A percentile compares a stretch with the other conserved stretches of the same genome.
phyloP scores from a whole-genome alignment of 2,888 invertebrate species.

The Antheraea assamensis region DNA sequence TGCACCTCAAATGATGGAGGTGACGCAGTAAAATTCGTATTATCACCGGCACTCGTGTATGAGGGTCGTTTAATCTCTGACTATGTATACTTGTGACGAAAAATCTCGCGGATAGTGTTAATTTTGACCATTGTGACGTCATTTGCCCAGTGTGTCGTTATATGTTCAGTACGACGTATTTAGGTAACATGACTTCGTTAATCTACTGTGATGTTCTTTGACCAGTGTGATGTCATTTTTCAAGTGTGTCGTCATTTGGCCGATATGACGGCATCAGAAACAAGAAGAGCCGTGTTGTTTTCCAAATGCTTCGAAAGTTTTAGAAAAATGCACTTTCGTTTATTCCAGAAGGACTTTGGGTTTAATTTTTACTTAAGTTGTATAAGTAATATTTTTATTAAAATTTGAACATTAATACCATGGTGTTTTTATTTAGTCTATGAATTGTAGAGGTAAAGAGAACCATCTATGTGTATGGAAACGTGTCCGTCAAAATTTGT shows the following conservation, averaged over 20 bases:
- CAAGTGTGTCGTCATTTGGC: neutral
- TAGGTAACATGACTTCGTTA: no score
- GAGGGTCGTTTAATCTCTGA: neutral
- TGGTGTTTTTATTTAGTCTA: neutral
- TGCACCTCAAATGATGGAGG: slow-evolving; percentile 60
- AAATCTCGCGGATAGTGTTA: neutral
- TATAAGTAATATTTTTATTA: slow-evolving; percentile 11
- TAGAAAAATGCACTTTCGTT: neutral
- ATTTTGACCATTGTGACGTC: neutral
- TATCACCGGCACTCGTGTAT: neutral
- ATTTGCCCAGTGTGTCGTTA: neutral
- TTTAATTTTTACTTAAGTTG: slow-evolving; percentile 10
- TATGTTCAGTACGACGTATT: no score
- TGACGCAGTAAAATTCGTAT: slow-evolving; percentile 43
- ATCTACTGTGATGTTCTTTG: no score
- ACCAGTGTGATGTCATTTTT: neutral
- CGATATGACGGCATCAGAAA: no score
- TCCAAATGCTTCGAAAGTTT: no score
- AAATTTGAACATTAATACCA: neutral
- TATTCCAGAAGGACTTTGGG: slow-evolving; percentile 2
- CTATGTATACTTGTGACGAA: neutral
- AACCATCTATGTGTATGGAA: no score
- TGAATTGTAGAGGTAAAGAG: no score
- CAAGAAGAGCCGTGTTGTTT: no score
- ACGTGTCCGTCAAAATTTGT: no score